Base-by-base conservation (phyloP, 2,888 invertebrate genomes). In the Polydrusus tereticollis region DNA sequence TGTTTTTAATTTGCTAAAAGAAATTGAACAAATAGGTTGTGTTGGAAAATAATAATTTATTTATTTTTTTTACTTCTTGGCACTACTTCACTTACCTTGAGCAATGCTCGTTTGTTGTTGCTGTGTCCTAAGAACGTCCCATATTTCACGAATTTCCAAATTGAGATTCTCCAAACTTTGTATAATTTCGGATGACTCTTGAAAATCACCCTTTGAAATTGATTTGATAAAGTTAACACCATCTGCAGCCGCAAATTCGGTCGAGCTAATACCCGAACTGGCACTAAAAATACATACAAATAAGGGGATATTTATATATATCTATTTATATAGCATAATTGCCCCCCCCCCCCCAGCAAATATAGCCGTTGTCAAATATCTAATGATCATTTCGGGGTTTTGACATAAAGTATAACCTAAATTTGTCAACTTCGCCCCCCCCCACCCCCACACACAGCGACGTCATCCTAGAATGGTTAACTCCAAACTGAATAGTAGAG, bases 161-260 rank as follows among this genome's bases (percentile, higher is more conserved):
- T 92, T 92, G 16, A 92, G 86, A 79, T 90, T 91, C 79, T 92
- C 91, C 79, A 92, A 84, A 78, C 90, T 92, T 76, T 91, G 90
- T 75, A 92, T 91, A 77, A 90, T 91, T 80, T 91, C 91, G 18
- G 90, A 89, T 4, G 91, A 90, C 80, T 91, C 91, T 83, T 91
- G 89, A 80, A 89, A 88, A 79, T 87, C 87, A 59, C 78, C 82
- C 58, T 80, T 79, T 14, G 83, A 70, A 20, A 78, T 57, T 6
- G 76, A 75, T 65, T 78, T 79, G 7, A 72, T 72, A 29, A 71
- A 76, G 63, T 85, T 85, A 3, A 55, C 67, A 0, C 6, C 88
- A 8, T 88, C 88, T 47, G 89, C 89, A 57, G 89, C 89, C 45
- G 88, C 89, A 73, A 91, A 87, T 80, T 92, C 91, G 0, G 90